Base-by-base conservation (phyloP, 2,888 invertebrate species). In the Elgonia sp. region DNA sequence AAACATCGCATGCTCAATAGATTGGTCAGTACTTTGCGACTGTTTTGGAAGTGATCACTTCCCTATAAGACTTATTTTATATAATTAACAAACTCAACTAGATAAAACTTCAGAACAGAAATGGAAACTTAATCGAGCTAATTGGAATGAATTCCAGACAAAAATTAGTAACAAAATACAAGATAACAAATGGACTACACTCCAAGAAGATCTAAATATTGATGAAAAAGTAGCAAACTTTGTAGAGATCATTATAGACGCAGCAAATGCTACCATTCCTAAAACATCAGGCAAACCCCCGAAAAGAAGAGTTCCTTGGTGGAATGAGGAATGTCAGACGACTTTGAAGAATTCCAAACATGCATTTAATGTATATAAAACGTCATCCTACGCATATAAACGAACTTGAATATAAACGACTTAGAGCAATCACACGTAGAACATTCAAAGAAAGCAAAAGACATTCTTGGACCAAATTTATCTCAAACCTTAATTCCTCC, bases 41-140 rank as follows among this genome's bases (percentile, higher is more conserved):
- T 18, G 72, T 8, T 76, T 89, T 46, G 84, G 86, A 16, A 89
- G 87, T 60, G 90, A 91, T 46, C 90, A 91, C 20, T 90, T 86
- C 40, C 91, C 90, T 0, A 81, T 90, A 16, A 20, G 62, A 29
- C 89, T 91, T 7, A 10, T 4, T 1, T 3, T 37, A 37, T 4
- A 12, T 3, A 37, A 9, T 42, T 3, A 12, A 10, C 42, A 42
- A 39, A 42, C 20, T 5, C 29, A 29, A 40, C 18, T 4, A 2
- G n/a, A 65, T 4, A 0, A 40, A 3, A 12, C 18, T 46, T 7
- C 53, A 5, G 72, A 76, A 73, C 50, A 63, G 2, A 89, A 82
- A 65, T 91, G 89, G 89, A 91, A 81, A 73, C 63, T 87, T 2
- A 42, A 89, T 18, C 72, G 86, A 63, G 89, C 90, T 9, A 40